These are phyloP conservation scores for Epinephelus cyanopodus DNA, from an alignment of 2,113 vertebrate genomes.

Conservation along the genomic window DNA sequence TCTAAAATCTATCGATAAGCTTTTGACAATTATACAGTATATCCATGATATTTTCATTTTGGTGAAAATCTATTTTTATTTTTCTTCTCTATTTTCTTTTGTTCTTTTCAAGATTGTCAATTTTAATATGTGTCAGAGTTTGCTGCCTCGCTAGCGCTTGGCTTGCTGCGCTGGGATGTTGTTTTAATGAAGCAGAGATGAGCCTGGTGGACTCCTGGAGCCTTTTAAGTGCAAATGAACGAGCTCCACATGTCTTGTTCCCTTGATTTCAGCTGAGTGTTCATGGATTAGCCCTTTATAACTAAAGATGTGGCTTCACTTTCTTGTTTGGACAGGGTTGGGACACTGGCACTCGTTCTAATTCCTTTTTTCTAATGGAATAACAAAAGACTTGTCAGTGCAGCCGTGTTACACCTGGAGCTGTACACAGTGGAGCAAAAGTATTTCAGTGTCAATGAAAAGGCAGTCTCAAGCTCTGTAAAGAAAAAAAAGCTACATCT, in stretches of 20 bases:
- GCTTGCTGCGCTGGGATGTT: constrained; percentile 53
- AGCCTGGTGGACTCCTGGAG: constrained; percentile 55
- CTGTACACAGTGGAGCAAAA: constrained; percentile 8
- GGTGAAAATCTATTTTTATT: constrained; percentile 38
- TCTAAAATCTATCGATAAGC: constrained; percentile 75
- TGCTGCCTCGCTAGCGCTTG: constrained; percentile 60
- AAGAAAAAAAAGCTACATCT: constrained; percentile 11
- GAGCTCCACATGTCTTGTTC: constrained; percentile 10
- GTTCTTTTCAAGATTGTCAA: constrained; percentile 60
- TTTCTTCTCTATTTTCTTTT: constrained; percentile 39
- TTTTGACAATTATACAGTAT: constrained; percentile 74
- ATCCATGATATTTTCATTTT: constrained; percentile 63
- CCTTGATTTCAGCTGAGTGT: constrained; percentile 23
- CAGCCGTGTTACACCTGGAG: constrained; percentile 27
- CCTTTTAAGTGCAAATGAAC: constrained; percentile 30
- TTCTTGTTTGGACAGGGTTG: constrained; percentile 1
- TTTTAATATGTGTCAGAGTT: constrained; percentile 57
- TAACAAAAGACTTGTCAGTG: constrained; percentile 19
- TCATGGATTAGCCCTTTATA: constrained; percentile 19
- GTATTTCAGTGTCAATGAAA: constrained; percentile 28
- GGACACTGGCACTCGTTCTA: neutral
- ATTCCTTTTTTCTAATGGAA: constrained; percentile 16
- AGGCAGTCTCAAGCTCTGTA: constrained; percentile 41
- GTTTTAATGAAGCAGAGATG: constrained; percentile 48
- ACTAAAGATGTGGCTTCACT: constrained; percentile 23